Evolutionary conservation across 2,888 invertebrate species (phyloP), one percentile per base, ranked within the genome.

Genomic region (Ligdia adustata): DNA sequence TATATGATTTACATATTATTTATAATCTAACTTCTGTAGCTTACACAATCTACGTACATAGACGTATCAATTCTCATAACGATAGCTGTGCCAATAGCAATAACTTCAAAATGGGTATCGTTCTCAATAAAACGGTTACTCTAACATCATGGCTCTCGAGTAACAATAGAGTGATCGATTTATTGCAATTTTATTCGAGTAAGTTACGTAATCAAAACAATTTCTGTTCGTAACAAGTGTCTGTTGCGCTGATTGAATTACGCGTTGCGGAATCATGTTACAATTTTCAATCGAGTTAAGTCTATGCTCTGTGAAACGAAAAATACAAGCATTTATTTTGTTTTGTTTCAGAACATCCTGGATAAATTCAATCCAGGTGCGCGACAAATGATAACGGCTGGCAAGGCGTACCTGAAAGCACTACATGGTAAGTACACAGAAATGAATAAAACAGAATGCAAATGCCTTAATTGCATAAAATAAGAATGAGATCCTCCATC

Each of bases 331-430:
- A n/a, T n/a, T n/a, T n/a, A n/a, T n/a, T n/a, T n/a, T 34, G 16
- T 14, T 20, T 49, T 91, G 85, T 95, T 95, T 63, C 94, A 97
- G 98, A 98, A 98, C 82, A 96, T 98, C 86, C 92, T 98, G 92
- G 98, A 98, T 82, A 97, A 97, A 91, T 98, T 98, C 91, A 98
- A 97, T 91, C 98, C 97, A 46, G 96, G 97, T 60, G 96, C 98
- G 29, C 93, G 97, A 72, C 97, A 98, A 90, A 93, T 98, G 92
- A 96, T 98, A 86, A 95, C 96, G 68, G 96, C 97, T 65, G 98
- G 98, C 51, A 97, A 98, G 86, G 96, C 97, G 50, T 98, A 98
- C 84, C 92, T 98, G 69, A 98, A 98, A 87, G 97, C 98, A 67
- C 93, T 98, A 75, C 97, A 97, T 87, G 97, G 98, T 98, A 91